Base-by-base conservation (phyloP, 2,797 vertebrate genomes). In the Diglossa cyanea region DNA sequence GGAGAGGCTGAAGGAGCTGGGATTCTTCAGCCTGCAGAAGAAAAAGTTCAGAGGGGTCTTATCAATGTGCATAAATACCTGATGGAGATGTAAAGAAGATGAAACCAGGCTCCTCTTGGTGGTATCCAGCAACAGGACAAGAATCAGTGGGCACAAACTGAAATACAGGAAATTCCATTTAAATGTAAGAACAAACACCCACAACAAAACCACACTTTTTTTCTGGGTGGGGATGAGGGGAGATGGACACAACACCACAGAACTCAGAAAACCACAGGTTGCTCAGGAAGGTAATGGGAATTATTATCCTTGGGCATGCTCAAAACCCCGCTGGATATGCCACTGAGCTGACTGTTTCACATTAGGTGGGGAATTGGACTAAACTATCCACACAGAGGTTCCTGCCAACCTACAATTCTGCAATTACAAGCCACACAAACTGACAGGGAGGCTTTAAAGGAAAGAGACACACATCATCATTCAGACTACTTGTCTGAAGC, bases 131-230 rank as follows among this genome's bases (percentile, higher is more conserved):
- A 89, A 72, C 48, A 75, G 61, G 37, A 71, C 9, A 71, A 93
- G 67, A 86, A 7, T 19, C 55, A 93, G 28, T 0, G 20, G 65
- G 20, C 35, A 57, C 30, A 86, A 90, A 86, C 86, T 94, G 90
- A 77, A 96, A 96, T 7, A 95, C 17, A 96, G 26, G 39, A 88
- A 86, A 90, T 72, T 37, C 37, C 20, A 45, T 73, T 84, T 77
- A 73, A 88, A 30, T 10, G 4, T 25, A 77, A 53, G 68, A 47
- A 37, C 28, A 68, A 39, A 26, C 8, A 10, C 12, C 25, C 33
- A 77, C 44, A 62, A 19, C 9, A 66, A 77, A 65, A 54, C 4
- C 19, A 51, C 33, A 4, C 2, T 8, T 70, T 54, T 30, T 51
- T 35, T 33, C 18, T 26, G 7, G 6, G 23, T 17, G 12, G 15